These are phyloP conservation scores for Gymnodraco acuticeps DNA, from an alignment of 2,797 vertebrate species.

Conservation along the genomic window DNA sequence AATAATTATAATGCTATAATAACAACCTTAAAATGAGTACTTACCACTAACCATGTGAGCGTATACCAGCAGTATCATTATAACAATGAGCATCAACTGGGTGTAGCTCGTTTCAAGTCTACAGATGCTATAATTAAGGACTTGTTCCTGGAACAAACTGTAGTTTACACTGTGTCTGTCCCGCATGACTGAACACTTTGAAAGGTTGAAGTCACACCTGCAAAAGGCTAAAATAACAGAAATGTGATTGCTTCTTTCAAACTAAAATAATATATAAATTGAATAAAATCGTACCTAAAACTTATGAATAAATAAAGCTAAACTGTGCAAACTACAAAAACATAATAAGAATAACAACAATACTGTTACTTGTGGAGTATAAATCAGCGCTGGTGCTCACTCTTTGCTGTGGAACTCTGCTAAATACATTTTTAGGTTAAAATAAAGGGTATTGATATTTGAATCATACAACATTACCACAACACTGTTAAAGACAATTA, in stretches of 20 bases:
- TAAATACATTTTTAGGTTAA: not conserved
- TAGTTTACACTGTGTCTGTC: not conserved
- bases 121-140: not conserved
- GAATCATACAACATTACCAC: not conserved
- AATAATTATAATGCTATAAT: not conserved
- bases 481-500: not conserved
- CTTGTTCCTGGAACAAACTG: conserved; percentile 2
- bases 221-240: not conserved
- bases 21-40: not conserved
- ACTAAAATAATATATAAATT: not conserved
- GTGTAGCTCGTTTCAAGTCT: not conserved
- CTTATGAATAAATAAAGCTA: not conserved
- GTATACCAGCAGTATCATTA: not conserved
- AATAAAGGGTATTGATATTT: not conserved
- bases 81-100: not conserved
- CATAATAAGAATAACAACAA: not conserved
- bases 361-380: not conserved
- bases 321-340: not conserved
- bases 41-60: not conserved
- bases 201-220: not conserved
- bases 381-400: not conserved
- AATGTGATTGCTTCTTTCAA: not conserved
- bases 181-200: not conserved
- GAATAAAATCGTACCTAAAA: not conserved
- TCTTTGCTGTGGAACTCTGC: not conserved